Base-by-base conservation (phyloP, 2,113 vertebrate species). In the Pluvianellus socialis region DNA sequence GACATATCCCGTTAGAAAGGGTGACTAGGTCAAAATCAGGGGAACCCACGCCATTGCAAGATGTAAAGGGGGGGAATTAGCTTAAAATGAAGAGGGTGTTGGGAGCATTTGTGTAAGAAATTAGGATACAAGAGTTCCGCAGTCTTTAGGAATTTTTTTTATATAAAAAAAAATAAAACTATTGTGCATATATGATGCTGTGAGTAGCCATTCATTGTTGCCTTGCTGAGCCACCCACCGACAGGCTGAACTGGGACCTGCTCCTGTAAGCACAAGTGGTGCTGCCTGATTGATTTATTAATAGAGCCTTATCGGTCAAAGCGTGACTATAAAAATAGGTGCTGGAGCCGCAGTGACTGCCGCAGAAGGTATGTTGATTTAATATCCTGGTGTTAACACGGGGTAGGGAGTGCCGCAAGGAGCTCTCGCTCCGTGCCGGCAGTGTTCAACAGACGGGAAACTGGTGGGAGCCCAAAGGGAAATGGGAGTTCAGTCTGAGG, bases 111-210 rank as follows among this genome's bases (percentile, higher is more conserved):
- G 86, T 92, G 63, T 92, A 89, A 93, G 17, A 88, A 84, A 89
- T 74, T 93, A 94, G 91, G 45, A 61, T 86, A n/a, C 50, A 45
- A 72, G 85, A 86, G 42, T 94, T 94, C 93, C 93, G 93, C 88
- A 96, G 91, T 96, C 72, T 86, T 95, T 96, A 68, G 38, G 63
- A 85, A 11, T 52, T 97, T 98, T 79, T 98, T 98, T 96, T 97
- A 66, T 98, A 97, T 94, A 92, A 97, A 92, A 96, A 81, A 97
- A 98, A 97, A 97, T 97, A 97, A 98, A 97, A 95, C 91, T 96
- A 90, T 95, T 94, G 61, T 92, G 95, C 96, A 96, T 97, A 94
- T 93, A 75, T 94, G 94, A 74, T 84, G 28, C 22, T 95, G 71
- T 76, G 58, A 79, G 61, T 79, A 32, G 40, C n/a, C n/a, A 12